Evolutionary conservation across 2,113 vertebrate species (phyloP).

Genomic region (Protobothrops mucrosquamatus): DNA sequence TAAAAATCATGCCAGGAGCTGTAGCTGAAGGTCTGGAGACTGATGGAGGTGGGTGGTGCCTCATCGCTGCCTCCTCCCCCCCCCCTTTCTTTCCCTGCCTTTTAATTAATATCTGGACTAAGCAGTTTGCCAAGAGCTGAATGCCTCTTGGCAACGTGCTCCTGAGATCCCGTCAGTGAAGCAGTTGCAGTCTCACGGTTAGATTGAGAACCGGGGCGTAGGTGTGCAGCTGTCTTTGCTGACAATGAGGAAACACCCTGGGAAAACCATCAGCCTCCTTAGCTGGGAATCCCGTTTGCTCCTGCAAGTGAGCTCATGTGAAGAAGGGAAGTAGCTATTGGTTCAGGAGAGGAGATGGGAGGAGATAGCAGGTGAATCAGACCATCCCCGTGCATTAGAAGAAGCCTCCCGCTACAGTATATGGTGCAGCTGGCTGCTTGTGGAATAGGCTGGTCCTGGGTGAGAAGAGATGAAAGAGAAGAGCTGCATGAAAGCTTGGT

Average conservation of each 20-base stretch:
- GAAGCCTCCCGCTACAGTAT: background rate
- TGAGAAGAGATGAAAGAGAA: too few species aligned
- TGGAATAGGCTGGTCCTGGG: background rate
- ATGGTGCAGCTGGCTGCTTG: background rate
- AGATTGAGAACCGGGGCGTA: background rate
- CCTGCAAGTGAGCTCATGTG: constrained; percentile 5
- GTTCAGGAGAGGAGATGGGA: constrained; percentile 12
- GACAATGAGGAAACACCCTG: constrained; percentile 12
- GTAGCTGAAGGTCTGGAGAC: background rate
- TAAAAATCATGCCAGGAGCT: background rate
- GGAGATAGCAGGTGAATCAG: constrained; percentile 19
- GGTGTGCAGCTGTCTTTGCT: background rate
- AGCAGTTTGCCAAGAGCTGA: background rate
- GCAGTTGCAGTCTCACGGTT: background rate
- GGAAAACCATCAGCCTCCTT: constrained; percentile 20
- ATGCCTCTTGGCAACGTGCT: background rate
- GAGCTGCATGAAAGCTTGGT: background rate
- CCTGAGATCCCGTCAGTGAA: background rate
- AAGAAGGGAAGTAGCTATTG: background rate
- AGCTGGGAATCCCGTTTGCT: constrained; percentile 27
- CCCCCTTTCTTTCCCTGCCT: background rate
- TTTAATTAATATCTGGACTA: background rate
- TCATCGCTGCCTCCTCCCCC: background rate
- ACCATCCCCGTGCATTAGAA: background rate
- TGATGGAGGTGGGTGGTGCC: background rate